Evolutionary conservation across 2,888 invertebrate genomes (phyloP), one percentile per base, ranked within the genome.

Genomic region (Reticulitermes lucifugus): DNA sequence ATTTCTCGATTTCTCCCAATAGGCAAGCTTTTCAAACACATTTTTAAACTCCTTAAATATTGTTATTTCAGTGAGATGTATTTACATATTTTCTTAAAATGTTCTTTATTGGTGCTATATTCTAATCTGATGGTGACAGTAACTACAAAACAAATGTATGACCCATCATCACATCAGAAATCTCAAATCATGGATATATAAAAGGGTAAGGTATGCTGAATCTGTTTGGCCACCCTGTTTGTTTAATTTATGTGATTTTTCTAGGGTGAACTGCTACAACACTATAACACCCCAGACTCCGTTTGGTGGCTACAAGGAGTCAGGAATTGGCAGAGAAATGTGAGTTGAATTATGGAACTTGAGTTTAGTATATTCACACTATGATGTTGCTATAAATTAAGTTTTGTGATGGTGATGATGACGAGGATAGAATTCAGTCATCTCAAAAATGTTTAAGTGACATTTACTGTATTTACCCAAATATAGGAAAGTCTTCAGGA

Each of bases 261-360:
- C 84, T 89, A 94, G 94, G 95, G 96, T 99, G 73, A 99, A 99
- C 91, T 97, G 98, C 88, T 99, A 98, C 92, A 98, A 99, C 91
- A 94, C 94, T 2, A 93, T 97, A 88, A 93, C 94, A 22, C 93
- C 96, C 59, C 97, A 97, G 89, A 93, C 96, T 46, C 99, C 99
- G 0, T 99, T 99, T 91, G 99, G 99, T 80, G 99, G 99, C 0
- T 99, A 94, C 93, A 99, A 99, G 92, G 96, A 97, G 94, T 98
- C 98, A 0, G 99, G 99, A 6, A 93, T 97, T 89, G 99, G 99
- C 4, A 94, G 99, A 86, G 99, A 99, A 88, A 87, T 90, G 91
- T 91, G 90, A 89, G 90, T 89, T 9, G 51, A 51, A 51, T 51
- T 51, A 51, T 51, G 14, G 14, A 51, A 51, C 14, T 1, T 51